These are phyloP conservation scores for Leiothrix lutea DNA, from an alignment of 2,113 vertebrate genomes.

Conservation along the genomic window DNA sequence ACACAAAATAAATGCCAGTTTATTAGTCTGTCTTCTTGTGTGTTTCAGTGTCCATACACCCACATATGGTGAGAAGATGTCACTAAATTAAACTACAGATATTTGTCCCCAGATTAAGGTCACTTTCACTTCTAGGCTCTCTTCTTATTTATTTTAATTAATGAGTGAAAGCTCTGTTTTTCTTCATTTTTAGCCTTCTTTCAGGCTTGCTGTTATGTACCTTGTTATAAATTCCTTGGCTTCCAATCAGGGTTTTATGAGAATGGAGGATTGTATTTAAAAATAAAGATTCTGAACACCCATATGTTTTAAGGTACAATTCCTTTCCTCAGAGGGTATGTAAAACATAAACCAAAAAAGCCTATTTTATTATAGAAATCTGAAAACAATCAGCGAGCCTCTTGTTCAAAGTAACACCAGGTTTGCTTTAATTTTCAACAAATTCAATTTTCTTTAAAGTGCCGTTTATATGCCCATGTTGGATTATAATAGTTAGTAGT, in stretches of 20 bases:
- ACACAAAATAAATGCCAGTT: not conserved
- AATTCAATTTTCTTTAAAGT: constrained; percentile 71
- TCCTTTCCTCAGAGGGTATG: constrained; percentile 65
- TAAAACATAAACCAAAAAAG: constrained; percentile 66
- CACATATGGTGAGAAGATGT: not conserved
- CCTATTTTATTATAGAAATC: constrained; percentile 61
- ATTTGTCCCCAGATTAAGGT: not conserved
- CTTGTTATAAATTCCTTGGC: constrained; percentile 56
- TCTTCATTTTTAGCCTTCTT: not conserved
- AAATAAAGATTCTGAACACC: constrained; percentile 54
- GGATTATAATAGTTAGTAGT: constrained; percentile 56
- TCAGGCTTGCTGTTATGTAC: not conserved
- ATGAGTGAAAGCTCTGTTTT: not conserved
- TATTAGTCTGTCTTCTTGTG: not conserved
- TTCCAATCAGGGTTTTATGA: constrained; percentile 46
- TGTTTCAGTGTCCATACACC: not conserved
- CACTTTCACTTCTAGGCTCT: not conserved
- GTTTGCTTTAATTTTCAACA: constrained; percentile 68
- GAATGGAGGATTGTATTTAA: constrained; percentile 36
- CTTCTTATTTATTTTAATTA: constrained; percentile 6
- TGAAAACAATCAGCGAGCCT: constrained; percentile 62
- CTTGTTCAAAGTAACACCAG: constrained; percentile 60
- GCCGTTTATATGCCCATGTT: constrained; percentile 46
- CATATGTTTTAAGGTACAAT: constrained; percentile 60
- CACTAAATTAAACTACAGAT: not conserved